Evolutionary conservation across 2,888 invertebrate species (phyloP).

Genomic region (Melinopterus prodromus): DNA sequence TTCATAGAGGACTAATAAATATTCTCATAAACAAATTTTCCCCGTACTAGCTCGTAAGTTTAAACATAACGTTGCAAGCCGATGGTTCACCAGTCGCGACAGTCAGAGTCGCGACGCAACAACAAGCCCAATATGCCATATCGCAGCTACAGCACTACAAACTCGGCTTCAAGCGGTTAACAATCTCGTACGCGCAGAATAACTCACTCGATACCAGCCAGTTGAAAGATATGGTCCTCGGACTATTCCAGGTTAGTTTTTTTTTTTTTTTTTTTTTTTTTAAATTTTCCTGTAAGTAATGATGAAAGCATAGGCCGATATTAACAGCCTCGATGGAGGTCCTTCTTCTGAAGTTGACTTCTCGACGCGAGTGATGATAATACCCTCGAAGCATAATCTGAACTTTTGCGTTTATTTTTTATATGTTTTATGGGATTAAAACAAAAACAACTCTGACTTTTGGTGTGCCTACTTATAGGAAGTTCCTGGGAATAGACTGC

Average conservation of each 20-base stretch:
- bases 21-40: not conserved
- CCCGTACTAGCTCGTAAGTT: conserved; percentile 64
- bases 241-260: conserved; percentile 67
- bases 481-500: conserved; percentile 77
- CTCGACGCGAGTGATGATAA: conserved; percentile 30
- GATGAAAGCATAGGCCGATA: conserved; percentile 47
- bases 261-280: not conserved
- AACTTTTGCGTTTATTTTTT: conserved; percentile 21
- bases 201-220: conserved; percentile 71
- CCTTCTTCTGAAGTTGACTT: conserved; percentile 33
- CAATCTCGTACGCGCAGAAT: conserved; percentile 74
- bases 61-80: conserved; percentile 69
- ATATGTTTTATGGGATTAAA: not conserved
- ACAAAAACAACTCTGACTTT: conserved; percentile 18
- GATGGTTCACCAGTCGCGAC: conserved; percentile 76
- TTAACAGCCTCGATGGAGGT: conserved; percentile 41
- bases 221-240: conserved; percentile 73
- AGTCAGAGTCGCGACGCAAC: conserved; percentile 70
- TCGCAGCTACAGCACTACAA: conserved; percentile 85
- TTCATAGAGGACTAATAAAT: not conserved
- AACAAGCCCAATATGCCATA: conserved; percentile 78
- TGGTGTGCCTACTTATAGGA: conserved; percentile 62
- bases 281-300: conserved; percentile 26
- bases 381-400: conserved; percentile 37
- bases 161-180: conserved; percentile 81